Evolutionary conservation across 1,140 invertebrate species (phyloP).

Genomic region (Trachymyrmex septentrionalis): DNA sequence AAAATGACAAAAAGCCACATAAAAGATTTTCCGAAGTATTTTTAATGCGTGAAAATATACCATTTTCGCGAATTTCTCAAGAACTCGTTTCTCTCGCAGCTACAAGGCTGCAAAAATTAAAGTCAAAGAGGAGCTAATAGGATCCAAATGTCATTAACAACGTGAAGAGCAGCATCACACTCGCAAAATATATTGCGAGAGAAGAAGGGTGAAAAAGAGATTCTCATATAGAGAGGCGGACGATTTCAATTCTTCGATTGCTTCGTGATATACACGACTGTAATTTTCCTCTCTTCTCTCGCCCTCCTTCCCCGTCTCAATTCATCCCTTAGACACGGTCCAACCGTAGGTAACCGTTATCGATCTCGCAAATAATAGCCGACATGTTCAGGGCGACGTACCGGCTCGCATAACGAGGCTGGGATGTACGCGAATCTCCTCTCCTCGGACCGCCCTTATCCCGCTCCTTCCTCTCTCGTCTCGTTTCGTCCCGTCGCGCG

Average conservation of each 20-base stretch:
- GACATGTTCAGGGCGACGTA: constrained; percentile 67
- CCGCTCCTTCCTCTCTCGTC: background rate
- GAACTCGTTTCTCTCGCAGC: constrained; percentile 10
- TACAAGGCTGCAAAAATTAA: background rate
- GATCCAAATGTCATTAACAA: constrained; percentile 13
- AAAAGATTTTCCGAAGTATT: background rate
- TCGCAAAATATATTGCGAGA: background rate
- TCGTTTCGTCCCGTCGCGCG: background rate
- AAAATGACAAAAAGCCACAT: background rate
- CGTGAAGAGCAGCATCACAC: background rate
- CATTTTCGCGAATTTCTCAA: background rate
- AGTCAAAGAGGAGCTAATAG: constrained; percentile 19
- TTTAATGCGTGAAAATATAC: background rate
- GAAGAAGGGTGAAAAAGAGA: background rate
- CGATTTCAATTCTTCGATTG: background rate
- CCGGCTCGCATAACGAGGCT: constrained; percentile 72
- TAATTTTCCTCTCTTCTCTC: constrained; percentile 23
- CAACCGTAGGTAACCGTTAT: constrained; percentile 71
- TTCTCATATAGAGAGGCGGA: background rate
- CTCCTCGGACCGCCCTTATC: constrained; percentile 32
- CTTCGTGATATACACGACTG: constrained; percentile 38
- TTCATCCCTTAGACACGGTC: constrained; percentile 30
- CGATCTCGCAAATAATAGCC: constrained; percentile 77
- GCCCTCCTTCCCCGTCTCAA: background rate
- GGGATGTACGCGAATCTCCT: constrained; percentile 47